Percentiles rank a stretch among this genome's conserved stretches.
Evolutionary conservation across 1,140 invertebrate genomes (phyloP).

Genomic region (Brachionus calyciflorus): DNA sequence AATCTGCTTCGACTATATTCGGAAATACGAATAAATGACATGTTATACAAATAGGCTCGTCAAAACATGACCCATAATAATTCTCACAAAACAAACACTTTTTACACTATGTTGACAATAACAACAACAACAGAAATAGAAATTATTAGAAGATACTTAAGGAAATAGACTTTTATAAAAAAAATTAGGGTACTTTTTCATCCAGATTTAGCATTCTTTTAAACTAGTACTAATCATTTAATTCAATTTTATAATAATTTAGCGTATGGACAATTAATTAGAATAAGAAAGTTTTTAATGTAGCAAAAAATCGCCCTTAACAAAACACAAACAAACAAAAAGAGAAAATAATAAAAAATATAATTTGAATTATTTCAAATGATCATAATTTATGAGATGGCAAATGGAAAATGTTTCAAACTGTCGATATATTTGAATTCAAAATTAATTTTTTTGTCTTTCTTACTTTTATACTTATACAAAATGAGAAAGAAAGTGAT

Average conservation of each 20-base stretch:
- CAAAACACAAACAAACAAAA: too few species aligned
- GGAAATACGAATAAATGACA: conserved; percentile 87
- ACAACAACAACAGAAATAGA: too few species aligned
- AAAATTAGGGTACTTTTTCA: not conserved
- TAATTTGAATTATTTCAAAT: conserved; percentile 1
- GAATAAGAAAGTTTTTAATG: not conserved
- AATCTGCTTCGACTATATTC: conserved; percentile 67
- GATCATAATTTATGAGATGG: conserved; percentile 41
- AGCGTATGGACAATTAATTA: not conserved
- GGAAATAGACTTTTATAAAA: not conserved
- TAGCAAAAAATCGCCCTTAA: not conserved
- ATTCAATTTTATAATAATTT: not conserved
- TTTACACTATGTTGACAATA: conserved; percentile 51
- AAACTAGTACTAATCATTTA: not conserved
- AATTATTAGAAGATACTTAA: not conserved
- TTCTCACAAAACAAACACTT: conserved; percentile 79
- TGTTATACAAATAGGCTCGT: conserved; percentile 82
- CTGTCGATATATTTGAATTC: not conserved
- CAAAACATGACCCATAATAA: conserved; percentile 85
- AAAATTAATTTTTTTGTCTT: not conserved
- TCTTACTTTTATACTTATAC: too few species aligned
- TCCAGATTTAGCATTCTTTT: conserved; percentile 18
- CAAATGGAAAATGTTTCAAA: not conserved
- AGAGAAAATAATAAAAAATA: too few species aligned
- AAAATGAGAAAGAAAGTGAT: too few species aligned